Conservation (phyloP, 2,888 invertebrate genomes). For the Mythimna pallens region DNA sequence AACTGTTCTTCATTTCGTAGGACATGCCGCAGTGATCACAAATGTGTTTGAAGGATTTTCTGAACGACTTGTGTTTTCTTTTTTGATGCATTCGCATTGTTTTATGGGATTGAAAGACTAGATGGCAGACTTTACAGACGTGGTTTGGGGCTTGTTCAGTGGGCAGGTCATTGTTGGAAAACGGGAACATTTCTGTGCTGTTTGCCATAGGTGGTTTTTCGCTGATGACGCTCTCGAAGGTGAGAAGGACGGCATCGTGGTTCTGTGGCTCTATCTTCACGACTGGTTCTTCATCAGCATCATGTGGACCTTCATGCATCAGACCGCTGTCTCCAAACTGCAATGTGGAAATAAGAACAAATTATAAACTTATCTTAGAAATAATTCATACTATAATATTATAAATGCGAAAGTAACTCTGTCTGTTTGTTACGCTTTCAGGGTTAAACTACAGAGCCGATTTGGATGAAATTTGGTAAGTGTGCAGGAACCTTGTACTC, state of each 20-base stretch:
- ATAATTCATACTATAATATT: too few species aligned
- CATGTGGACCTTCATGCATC: slow-evolving; percentile 73
- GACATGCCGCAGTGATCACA: slow-evolving; percentile 86
- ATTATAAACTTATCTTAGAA: too few species aligned
- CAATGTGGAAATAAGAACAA: slow-evolving; percentile 33
- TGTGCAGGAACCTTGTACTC: too few species aligned
- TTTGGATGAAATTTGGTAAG: too few species aligned
- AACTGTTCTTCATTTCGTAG: slow-evolving; percentile 84
- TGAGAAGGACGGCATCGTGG: slow-evolving; percentile 79
- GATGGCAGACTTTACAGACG: slow-evolving; percentile 84
- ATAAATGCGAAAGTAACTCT: too few species aligned
- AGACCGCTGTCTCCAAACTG: slow-evolving; percentile 81
- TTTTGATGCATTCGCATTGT: slow-evolving; percentile 83
- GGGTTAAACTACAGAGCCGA: too few species aligned
- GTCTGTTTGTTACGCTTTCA: too few species aligned
- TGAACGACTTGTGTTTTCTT: slow-evolving; percentile 80
- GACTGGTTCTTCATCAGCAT: slow-evolving; percentile 78
- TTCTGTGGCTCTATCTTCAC: slow-evolving; percentile 80
- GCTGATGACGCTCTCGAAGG: slow-evolving; percentile 82
- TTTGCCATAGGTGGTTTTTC: slow-evolving; percentile 67
- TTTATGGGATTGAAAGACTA: slow-evolving; percentile 82
- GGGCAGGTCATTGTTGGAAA: slow-evolving; percentile 29
- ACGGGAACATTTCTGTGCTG: slow-evolving; percentile 28
- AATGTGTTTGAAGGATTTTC: slow-evolving; percentile 79
- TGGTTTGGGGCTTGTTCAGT: slow-evolving; percentile 60